phyloP scores from a whole-genome alignment of 1,140 invertebrate genomes.

The Vanessa atalanta region DNA sequence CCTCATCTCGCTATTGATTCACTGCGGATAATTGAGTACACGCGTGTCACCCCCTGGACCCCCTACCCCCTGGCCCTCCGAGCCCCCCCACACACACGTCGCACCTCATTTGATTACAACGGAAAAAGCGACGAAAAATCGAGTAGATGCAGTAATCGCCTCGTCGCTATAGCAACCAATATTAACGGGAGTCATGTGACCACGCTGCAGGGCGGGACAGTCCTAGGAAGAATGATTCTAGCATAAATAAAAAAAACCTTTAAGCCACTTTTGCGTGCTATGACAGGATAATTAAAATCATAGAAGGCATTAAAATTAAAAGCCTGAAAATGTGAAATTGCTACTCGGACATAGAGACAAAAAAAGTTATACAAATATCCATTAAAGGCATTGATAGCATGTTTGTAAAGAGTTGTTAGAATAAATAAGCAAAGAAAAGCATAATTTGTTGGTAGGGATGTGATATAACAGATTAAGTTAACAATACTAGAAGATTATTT shows the following conservation, averaged over 20 bases:
- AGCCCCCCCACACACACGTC: conserved; percentile 49
- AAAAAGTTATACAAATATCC: too few species aligned
- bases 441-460: too few species aligned
- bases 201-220: conserved; percentile 29
- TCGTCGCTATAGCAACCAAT: conserved; percentile 73
- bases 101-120: conserved; percentile 80
- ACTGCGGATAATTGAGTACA: conserved; percentile 79
- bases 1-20: conserved; percentile 79
- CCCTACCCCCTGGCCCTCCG: conserved; percentile 40
- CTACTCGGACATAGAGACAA: too few species aligned
- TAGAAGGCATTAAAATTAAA: too few species aligned
- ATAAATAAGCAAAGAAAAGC: too few species aligned
- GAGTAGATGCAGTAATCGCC: conserved; percentile 76
- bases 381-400: too few species aligned
- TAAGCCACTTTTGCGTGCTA: too few species aligned
- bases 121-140: conserved; percentile 80
- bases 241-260: background rate
- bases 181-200: conserved; percentile 64
- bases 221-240: conserved; percentile 8
- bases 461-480: too few species aligned
- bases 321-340: too few species aligned
- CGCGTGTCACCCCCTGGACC: conserved; percentile 64
- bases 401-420: too few species aligned
- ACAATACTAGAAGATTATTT: too few species aligned
- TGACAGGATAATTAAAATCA: too few species aligned